Evolutionary conservation across 2,888 invertebrate species (phyloP), one percentile per base, ranked within the genome.

Genomic region (Lycia hirtaria): DNA sequence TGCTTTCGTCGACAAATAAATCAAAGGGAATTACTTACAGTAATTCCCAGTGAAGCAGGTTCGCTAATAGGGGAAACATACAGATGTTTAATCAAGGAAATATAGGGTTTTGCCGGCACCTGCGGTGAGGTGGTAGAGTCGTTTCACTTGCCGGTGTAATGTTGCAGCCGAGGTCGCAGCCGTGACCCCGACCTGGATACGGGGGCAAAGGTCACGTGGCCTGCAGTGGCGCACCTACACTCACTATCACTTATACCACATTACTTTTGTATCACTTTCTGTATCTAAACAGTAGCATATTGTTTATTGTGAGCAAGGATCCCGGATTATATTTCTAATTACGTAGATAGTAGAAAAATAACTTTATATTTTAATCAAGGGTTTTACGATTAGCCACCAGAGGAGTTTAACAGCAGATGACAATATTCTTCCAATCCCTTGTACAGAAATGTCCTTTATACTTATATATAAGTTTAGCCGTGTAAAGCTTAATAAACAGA

Each of bases 171-270:
- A 62, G 73, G 74, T 79, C 76, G 75, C 62, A 67, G 67, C 60
- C 61, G 64, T 64, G 83, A 83, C 85, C 87, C 84, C 82, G 82
- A 82, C 86, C 85, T 72, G 71, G 62, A 81, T 83, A 75, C 72
- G 64, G 58, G 65, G 68, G 64, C 70, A 76, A 78, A 85, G 83
- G 80, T 78, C 81, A 76, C 62, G 56, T 75, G 66, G 65, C 70
- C 67, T 78, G 75, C 75, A 74, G 51, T 57, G 64, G 64, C 69
- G 70, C 68, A 67, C 52, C 62, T 57, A 53, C 62, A 57, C 35
- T n/a, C 65, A 71, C 62, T 72, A n/a, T n/a, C n/a, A n/a, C n/a
- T n/a, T n/a, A n/a, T n/a, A n/a, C n/a, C n/a, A n/a, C n/a, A n/a
- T n/a, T n/a, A n/a, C n/a, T n/a, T n/a, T n/a, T n/a, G 4, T 20